Evolutionary conservation across 2,888 invertebrate species (phyloP), one percentile per base, ranked within the genome.

Genomic region (Dermolepida albohirtum): DNA sequence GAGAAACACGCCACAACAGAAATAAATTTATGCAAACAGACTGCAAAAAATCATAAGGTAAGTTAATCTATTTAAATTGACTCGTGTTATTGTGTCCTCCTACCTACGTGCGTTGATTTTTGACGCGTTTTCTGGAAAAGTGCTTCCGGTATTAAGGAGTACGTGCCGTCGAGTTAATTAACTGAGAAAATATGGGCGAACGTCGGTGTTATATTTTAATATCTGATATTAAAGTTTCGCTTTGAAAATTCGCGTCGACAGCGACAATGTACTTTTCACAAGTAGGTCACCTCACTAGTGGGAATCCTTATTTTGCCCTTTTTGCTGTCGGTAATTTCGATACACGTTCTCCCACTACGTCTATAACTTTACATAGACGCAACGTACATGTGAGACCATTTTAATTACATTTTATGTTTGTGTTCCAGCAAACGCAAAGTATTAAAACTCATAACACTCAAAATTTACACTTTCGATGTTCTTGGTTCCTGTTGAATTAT

Each of bases 151-250:
- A 54, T 54, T 39, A 39, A 54, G 17, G 29, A 10, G 16, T 54
- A 54, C 40, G 40, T 40, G 27, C 8, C 10, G 12, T 10, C 44
- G 14, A 44, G 59, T 44, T 59, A 59, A 59, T 59, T 59, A 44
- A 59, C 59, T 44, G 44, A 43, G 59, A 59, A 59, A 29, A 59
- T 59, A 44, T 59, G 44, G 14, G 12, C 27, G 10, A 44, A 57
- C 43, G 59, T 59, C 34, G 44, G 59, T 44, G 29, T 44, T 44
- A 44, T 59, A 59, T 59, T 59, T 59, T 59, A 59, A 59, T 59
- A 59, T 59, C 44, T 14, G 44, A 44, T 59, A 59, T 59, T 59
- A 59, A 59, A 44, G 59, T 59, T 59, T 59, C 44, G 44, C 59
- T 59, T 59, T 12, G 47, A 16, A 62, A 62, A 62, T 62, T 62